Evolutionary conservation across 2,888 invertebrate species (phyloP).

Genomic region (Pseudanteris insignis): DNA sequence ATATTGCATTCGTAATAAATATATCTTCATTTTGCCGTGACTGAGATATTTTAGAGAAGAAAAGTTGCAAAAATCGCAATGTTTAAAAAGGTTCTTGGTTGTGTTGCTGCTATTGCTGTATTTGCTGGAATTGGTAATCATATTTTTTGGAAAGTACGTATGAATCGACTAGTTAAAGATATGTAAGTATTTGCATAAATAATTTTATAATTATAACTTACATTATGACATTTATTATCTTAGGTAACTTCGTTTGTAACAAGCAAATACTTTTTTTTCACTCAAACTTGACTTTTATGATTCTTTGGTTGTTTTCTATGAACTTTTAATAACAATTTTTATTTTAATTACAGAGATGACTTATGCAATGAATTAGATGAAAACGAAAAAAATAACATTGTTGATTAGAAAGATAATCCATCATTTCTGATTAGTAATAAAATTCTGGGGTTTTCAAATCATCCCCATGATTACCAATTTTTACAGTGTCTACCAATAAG

Average conservation of each 20-base stretch:
- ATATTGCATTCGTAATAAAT: too few species aligned
- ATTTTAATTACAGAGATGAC: constrained; percentile 16
- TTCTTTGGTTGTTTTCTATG: too few species aligned
- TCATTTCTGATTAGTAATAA: constrained; percentile 5
- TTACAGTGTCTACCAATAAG: background rate
- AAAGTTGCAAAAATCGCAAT: constrained; percentile 1
- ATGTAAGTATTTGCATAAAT: constrained; percentile 26
- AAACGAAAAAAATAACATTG: constrained; percentile 20
- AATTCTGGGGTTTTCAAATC: background rate
- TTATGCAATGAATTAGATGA: constrained; percentile 26
- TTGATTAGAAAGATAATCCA: constrained; percentile 8
- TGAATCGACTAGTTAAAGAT: constrained; percentile 27
- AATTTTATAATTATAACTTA: too few species aligned
- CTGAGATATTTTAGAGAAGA: too few species aligned
- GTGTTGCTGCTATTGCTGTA: constrained; percentile 19
- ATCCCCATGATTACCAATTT: background rate
- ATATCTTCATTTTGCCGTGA: too few species aligned
- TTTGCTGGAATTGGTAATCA: constrained; percentile 27
- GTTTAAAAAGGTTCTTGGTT: constrained; percentile 24
- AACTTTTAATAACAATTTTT: too few species aligned
- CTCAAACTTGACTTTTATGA: too few species aligned
- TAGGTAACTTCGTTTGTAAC: too few species aligned
- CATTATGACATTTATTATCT: too few species aligned
- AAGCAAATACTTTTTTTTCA: too few species aligned
- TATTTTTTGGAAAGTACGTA: constrained; percentile 19